phyloP scores from a whole-genome alignment of 1,140 invertebrate species.

The Achatina immaculata region DNA sequence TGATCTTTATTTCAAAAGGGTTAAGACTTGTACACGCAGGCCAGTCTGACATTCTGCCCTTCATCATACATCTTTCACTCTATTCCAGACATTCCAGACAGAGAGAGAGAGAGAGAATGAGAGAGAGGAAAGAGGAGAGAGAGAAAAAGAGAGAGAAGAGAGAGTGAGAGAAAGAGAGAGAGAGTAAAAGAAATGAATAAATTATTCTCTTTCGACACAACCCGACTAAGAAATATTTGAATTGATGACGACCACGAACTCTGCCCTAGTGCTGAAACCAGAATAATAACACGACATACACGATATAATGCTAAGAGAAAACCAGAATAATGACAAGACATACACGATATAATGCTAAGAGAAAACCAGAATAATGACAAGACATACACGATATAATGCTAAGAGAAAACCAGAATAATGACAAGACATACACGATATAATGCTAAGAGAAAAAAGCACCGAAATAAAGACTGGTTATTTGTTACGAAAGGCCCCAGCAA shows the following conservation, averaged over 20 bases:
- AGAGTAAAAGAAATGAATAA: not conserved
- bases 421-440: not conserved
- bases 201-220: not conserved
- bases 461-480: too few species aligned
- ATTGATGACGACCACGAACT: too few species aligned
- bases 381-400: not conserved
- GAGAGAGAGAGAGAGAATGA: conserved; percentile 7
- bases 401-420: not conserved
- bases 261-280: too few species aligned
- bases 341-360: not conserved
- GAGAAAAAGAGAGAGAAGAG: not conserved
- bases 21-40: too few species aligned
- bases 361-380: not conserved
- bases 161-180: not conserved
- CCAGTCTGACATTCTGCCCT: too few species aligned
- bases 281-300: not conserved
- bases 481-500: too few species aligned
- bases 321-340: not conserved
- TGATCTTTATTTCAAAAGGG: too few species aligned
- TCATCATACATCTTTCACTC: too few species aligned
- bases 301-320: not conserved
- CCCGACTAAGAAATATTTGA: too few species aligned
- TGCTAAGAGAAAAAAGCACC: too few species aligned
- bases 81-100: too few species aligned
- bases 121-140: not conserved